A percentile compares a stretch with the other conserved stretches of the same genome.
Evolutionary conservation across 2,888 invertebrate genomes (phyloP).

Genomic region (Spodoptera littoralis): DNA sequence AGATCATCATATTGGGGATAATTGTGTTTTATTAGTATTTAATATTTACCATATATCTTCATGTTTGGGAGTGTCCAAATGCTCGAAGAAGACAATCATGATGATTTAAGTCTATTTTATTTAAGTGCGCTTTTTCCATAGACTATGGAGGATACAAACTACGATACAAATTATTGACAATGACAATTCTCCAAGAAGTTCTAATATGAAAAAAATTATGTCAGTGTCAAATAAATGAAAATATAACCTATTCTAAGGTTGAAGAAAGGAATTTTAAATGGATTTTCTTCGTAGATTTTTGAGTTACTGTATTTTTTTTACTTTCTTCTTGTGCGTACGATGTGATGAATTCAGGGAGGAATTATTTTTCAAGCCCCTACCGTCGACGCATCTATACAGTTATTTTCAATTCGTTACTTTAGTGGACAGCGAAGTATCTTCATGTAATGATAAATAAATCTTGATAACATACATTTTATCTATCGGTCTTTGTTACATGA

Average conservation of each 20-base stretch:
- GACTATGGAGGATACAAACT: too few relatives aligned
- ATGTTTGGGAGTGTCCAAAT: too few relatives aligned
- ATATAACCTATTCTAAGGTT: not conserved
- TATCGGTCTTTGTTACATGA: not conserved
- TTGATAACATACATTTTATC: not conserved
- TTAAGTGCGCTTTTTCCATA: not conserved
- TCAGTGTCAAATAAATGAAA: not conserved
- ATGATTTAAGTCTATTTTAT: not conserved
- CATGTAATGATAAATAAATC: slow-evolving; percentile 86
- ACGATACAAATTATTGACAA: too few relatives aligned
- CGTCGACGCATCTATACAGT: slow-evolving; percentile 94
- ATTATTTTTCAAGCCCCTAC: slow-evolving; percentile 94
- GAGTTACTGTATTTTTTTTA: slow-evolving; percentile 40
- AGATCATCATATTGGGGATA: too few relatives aligned
- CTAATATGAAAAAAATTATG: not conserved
- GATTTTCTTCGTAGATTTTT: slow-evolving; percentile 40
- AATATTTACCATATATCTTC: too few relatives aligned
- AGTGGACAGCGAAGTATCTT: slow-evolving; percentile 89
- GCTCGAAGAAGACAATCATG: too few relatives aligned
- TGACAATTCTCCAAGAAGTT: too few relatives aligned
- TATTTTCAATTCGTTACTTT: slow-evolving; percentile 97
- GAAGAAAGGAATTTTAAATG: slow-evolving; percentile 36
- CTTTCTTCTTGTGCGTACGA: slow-evolving; percentile 52
- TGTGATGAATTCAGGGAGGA: slow-evolving; percentile 95
- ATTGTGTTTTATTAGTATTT: too few relatives aligned